Evolutionary conservation across 2,888 invertebrate genomes (phyloP).

Genomic region (Lamproptera curius): DNA sequence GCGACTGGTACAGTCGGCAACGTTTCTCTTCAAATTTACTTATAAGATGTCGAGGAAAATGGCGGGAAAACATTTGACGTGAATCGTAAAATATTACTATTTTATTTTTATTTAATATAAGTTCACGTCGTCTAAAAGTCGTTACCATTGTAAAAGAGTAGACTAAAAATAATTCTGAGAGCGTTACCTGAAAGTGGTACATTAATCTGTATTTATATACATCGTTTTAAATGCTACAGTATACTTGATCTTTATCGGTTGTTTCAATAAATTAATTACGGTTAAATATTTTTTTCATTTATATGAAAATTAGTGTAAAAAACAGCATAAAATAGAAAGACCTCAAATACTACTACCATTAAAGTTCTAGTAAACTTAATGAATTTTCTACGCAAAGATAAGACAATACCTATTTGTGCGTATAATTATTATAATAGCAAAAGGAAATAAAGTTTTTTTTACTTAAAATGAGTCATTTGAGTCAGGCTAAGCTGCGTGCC

Average conservation of each 20-base stretch:
- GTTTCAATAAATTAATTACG: no score
- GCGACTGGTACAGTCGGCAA: slow-evolving; percentile 29
- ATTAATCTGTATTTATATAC: background rate
- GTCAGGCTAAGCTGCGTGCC: slow-evolving; percentile 32
- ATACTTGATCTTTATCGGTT: no score
- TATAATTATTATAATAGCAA: no score
- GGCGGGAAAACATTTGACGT: background rate
- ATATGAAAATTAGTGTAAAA: background rate
- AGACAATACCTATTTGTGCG: background rate
- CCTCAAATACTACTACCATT: background rate
- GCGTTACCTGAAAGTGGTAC: background rate
- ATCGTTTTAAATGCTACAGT: no score
- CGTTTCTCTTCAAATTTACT: slow-evolving; percentile 10
- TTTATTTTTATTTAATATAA: no score
- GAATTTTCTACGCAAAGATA: background rate
- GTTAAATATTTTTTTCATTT: no score
- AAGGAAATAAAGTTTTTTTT: background rate
- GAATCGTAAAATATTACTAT: no score
- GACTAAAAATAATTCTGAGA: background rate
- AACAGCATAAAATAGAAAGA: background rate
- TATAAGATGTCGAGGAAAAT: background rate
- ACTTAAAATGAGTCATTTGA: background rate
- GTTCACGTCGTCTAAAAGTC: no score
- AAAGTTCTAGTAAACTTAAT: no score
- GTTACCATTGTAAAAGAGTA: background rate